Evolutionary conservation across 1,140 invertebrate genomes (phyloP), one percentile per base, ranked within the genome.

Genomic region (Pteromalus puparum): DNA sequence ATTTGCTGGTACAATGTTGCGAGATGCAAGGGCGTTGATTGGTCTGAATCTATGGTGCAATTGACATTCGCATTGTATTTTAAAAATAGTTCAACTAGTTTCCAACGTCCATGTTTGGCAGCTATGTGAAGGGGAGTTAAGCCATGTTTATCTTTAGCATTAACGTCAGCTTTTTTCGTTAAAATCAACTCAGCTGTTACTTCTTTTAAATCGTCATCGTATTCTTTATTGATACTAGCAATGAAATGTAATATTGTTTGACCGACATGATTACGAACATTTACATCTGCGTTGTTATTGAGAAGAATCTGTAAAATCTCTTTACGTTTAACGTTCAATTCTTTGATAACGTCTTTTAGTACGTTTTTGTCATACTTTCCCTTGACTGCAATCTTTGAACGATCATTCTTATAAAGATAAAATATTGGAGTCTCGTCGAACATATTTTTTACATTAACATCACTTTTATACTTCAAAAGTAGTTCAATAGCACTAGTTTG

Each of bases 221-320:
- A 70, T 34, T 77, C 53, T 26, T 65, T 80, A 21, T 80, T 68
- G 13, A 46, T 74, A 9, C 28, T 15, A 6, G 79, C 79, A 13
- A 81, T 81, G 13, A 81, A 7, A 77, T 85, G 84, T 6, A 85
- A 72, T 53, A 85, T 34, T 10, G 84, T 81, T 28, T 76, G 26
- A 34, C 61, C 73, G 1, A 2, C 21, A 24, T 68, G 12, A 48
- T 85, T 74, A 0, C 18, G 13, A 38, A 24, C 7, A 72, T 67
- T 81, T 65, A 85, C 30, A 75, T 85, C 73, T 18, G 61, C 61
- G 53, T 61, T 53, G 28, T 77, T 30, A 7, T 68, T 24, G 1
- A 85, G n/a, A 81, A 85, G 61, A 74, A 81, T 48, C 34, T 81
- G 76, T 21, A 85, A n/a, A 81, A 81, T 77, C 5, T 81, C 73